Evolutionary conservation across 2,113 vertebrate species (phyloP).

Genomic region (Octodon degus): DNA sequence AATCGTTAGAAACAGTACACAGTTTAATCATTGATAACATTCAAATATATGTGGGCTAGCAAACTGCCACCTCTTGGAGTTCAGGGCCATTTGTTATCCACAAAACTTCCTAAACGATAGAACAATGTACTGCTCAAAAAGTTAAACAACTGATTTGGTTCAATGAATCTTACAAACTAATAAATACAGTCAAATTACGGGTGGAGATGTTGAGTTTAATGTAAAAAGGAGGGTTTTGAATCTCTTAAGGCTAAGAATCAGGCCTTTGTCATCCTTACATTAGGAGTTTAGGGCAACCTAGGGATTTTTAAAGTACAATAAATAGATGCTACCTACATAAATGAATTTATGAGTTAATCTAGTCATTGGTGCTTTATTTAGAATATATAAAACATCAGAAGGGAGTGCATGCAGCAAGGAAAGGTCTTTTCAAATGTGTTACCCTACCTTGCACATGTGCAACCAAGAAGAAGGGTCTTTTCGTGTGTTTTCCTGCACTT

Average conservation of each 20-base stretch:
- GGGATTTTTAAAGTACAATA: neutral
- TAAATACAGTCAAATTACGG: neutral
- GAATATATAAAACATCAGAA: neutral
- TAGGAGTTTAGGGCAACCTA: neutral
- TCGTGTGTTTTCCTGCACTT: neutral
- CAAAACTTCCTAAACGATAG: neutral
- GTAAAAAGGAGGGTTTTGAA: neutral
- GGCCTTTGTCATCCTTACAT: neutral
- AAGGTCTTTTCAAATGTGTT: neutral
- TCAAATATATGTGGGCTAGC: conserved; percentile 6
- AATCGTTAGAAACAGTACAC: neutral
- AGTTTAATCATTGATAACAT: neutral
- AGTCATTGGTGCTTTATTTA: neutral
- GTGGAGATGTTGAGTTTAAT: neutral
- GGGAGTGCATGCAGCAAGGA: neutral
- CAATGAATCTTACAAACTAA: neutral
- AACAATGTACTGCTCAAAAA: neutral
- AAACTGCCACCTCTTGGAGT: neutral
- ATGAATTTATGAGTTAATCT: neutral
- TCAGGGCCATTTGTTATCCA: neutral
- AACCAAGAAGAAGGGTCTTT: neutral
- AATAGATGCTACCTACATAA: neutral
- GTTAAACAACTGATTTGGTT: neutral
- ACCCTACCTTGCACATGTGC: no score
- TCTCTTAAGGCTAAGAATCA: neutral